These are phyloP conservation scores for Caiman crocodilus DNA, from an alignment of 2,797 vertebrate species.

Conservation along the genomic window DNA sequence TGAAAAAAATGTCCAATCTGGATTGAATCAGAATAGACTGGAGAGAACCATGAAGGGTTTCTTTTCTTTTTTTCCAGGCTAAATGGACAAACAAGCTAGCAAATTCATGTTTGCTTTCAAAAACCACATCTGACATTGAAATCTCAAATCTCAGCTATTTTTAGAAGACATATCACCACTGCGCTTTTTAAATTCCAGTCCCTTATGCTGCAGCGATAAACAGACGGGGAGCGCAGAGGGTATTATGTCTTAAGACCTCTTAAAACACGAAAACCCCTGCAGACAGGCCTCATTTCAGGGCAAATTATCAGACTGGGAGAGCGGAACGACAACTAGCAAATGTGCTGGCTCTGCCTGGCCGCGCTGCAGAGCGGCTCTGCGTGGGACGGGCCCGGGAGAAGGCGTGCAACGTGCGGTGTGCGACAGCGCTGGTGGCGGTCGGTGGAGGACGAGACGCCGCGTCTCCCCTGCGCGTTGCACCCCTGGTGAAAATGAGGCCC, in stretches of 20 bases:
- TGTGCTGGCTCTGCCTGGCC: not conserved
- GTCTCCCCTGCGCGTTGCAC: not conserved
- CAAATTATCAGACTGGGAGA: not conserved
- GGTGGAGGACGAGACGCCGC: not conserved
- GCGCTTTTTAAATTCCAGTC: conserved; percentile 49
- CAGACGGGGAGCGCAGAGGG: not conserved
- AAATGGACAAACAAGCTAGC: conserved; percentile 52
- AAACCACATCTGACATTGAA: conserved; percentile 46
- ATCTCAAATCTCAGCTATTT: conserved; percentile 53
- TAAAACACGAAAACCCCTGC: not conserved
- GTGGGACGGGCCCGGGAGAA: not conserved
- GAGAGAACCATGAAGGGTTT: not conserved
- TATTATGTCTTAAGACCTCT: not conserved
- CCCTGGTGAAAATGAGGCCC: rapidly evolving
- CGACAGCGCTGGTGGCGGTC: not conserved
- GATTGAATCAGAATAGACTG: conserved; percentile 30
- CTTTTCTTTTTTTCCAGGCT: not conserved
- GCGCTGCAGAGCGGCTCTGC: rapidly evolving
- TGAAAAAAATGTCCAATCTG: not conserved
- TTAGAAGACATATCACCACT: conserved; percentile 58
- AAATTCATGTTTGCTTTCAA: conserved; percentile 30
- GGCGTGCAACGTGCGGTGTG: not conserved
- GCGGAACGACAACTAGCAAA: not conserved
- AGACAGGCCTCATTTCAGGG: not conserved
- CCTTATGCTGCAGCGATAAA: conserved; percentile 20